Base-by-base conservation (phyloP, 2,888 invertebrate genomes). In the Alcis repandata region DNA sequence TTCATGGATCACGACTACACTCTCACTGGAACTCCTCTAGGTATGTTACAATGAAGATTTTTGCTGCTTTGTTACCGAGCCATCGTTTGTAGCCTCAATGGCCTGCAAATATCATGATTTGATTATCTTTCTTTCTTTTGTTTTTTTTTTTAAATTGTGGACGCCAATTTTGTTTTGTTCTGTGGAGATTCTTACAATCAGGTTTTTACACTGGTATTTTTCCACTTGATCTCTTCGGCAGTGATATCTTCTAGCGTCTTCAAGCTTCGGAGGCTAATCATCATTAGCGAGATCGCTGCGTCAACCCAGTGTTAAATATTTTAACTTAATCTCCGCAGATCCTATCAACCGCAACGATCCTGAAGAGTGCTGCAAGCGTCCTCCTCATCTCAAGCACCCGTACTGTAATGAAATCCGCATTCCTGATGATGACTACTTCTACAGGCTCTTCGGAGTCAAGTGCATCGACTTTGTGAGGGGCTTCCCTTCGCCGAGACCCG, bases 1-100 rank as follows among this genome's bases (percentile, higher is more conserved):
- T 98, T 98, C 90, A 97, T 98, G 96, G 98, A 98, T 90, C 98
- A 98, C 93, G 98, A 98, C 88, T 97, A 97, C 79, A 98, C 98
- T 6, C 94, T 98, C 41, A 98, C 98, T 61, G 98, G 95, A 73
- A 98, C 98, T 27, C 97, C 98, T 46, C 93, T 98, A 70, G 98
- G 98, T 98, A 93, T 90, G 91, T 17, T 41, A 41, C 17, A 41
- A 9, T 17, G 9, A 2, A n/a, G 13, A 6, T 38, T 13, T n/a
- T 38, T 38, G 3, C n/a, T 38, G n/a, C 2, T 6, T n/a, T n/a
- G 6, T 38, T 11, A 2, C 6, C 6, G 13, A 11, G 11, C 38
- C 38, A 4, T 6, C n/a, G 3, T 3, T 9, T n/a, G 41, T n/a
- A 17, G 1, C 2, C 15, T 9, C 1, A 15, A 9, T 3, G 7